A percentile compares a stretch with the other conserved stretches of the same genome.
Conservation (phyloP, 1,140 invertebrate species). For the Plodia interpunctella region DNA sequence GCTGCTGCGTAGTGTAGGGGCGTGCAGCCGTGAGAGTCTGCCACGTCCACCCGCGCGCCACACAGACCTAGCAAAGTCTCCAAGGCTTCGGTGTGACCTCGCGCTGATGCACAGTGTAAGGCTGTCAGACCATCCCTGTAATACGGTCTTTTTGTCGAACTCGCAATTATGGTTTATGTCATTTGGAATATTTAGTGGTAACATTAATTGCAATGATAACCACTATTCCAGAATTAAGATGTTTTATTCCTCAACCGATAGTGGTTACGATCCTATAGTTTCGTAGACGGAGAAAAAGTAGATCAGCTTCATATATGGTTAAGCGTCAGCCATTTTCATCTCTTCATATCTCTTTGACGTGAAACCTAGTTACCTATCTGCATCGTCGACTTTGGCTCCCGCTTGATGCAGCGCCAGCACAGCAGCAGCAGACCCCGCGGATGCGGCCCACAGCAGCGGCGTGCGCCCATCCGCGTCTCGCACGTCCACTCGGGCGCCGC, state of each 20-base stretch:
- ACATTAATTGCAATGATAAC: too few species aligned
- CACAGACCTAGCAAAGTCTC: slow-evolving; percentile 94
- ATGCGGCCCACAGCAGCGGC: slow-evolving; percentile 97
- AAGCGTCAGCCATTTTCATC: too few species aligned
- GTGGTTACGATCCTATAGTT: too few species aligned
- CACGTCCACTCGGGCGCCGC: slow-evolving; percentile 88
- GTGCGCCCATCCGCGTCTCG: slow-evolving; percentile 94
- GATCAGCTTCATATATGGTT: too few species aligned
- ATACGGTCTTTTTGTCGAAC: too few species aligned
- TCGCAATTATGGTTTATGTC: too few species aligned
- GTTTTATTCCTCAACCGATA: too few species aligned
- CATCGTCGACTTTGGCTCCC: slow-evolving; percentile 86
- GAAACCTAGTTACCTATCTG: slow-evolving; percentile 80
- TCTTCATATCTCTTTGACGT: neutral
- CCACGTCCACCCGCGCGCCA: slow-evolving; percentile 89
- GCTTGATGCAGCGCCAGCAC: slow-evolving; percentile 91
- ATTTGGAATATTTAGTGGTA: too few species aligned
- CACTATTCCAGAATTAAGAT: too few species aligned
- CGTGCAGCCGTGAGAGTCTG: slow-evolving; percentile 95
- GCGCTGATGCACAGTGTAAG: slow-evolving; percentile 95
- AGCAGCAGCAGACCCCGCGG: slow-evolving; percentile 95
- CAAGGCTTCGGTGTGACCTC: slow-evolving; percentile 95
- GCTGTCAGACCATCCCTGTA: slow-evolving; percentile 89
- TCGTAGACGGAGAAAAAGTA: too few species aligned
- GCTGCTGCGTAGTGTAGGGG: slow-evolving; percentile 97